Evolutionary conservation across 2,113 vertebrate species (phyloP).

Genomic region (Micromys minutus): DNA sequence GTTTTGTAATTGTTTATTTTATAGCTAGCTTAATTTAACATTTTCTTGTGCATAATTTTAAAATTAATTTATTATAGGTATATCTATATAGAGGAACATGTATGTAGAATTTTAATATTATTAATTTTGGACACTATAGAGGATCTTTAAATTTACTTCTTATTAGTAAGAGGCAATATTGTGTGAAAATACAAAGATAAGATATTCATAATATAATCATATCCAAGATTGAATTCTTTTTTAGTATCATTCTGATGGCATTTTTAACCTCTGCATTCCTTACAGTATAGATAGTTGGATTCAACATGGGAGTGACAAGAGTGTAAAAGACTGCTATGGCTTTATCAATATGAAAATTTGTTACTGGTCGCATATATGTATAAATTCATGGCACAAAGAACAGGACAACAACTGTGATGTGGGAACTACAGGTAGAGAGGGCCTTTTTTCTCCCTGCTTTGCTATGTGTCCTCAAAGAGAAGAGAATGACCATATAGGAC

Average conservation of each 20-base stretch:
- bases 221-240: neutral
- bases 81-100: neutral
- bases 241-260: constrained; percentile 5
- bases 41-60: neutral
- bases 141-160: neutral
- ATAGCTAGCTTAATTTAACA: neutral
- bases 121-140: neutral
- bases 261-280: constrained; percentile 55
- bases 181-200: neutral
- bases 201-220: neutral
- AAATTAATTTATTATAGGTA: neutral
- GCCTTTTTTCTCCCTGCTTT: neutral
- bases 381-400: neutral
- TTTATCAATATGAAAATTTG: neutral
- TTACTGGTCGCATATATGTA: neutral
- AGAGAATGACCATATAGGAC: neutral
- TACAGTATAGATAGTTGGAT: neutral
- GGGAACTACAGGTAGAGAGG: neutral
- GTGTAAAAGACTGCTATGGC: neutral
- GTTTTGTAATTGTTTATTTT: neutral
- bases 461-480: neutral
- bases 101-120: neutral
- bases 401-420: neutral
- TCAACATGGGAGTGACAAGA: neutral
- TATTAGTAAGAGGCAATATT: neutral